A percentile compares a stretch with the other conserved stretches of the same genome.
Evolutionary conservation across 1,140 invertebrate species (phyloP).

Genomic region (Hyposmocoma kahamanoa): DNA sequence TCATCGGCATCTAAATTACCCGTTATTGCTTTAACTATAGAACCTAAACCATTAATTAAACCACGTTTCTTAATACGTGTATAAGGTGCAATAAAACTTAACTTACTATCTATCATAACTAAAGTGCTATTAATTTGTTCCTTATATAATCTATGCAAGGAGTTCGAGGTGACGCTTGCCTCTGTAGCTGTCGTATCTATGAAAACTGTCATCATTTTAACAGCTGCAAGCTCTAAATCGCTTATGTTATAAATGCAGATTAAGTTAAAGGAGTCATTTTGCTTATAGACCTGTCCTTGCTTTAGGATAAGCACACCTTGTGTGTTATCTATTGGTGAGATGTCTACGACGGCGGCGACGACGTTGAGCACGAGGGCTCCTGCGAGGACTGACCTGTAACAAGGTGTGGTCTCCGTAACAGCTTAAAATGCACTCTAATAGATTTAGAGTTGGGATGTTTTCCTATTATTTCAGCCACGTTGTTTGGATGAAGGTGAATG

Average conservation of each 20-base stretch:
- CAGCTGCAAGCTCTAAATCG: conserved; percentile 6
- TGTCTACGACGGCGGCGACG: neutral
- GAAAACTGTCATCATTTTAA: neutral
- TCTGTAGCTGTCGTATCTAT: neutral
- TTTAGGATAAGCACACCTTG: neutral
- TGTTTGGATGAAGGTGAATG: conserved; percentile 24
- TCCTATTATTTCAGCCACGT: conserved; percentile 26
- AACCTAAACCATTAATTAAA: neutral
- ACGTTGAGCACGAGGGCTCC: neutral
- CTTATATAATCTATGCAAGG: neutral
- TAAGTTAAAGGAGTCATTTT: conserved; percentile 15
- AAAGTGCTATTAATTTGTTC: neutral
- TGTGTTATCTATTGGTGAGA: neutral
- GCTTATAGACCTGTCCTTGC: conserved; percentile 1
- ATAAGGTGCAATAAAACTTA: neutral
- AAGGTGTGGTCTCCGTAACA: neutral
- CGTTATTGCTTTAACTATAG: neutral
- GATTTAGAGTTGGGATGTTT: conserved; percentile 17
- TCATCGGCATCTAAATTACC: neutral
- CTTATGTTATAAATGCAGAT: conserved; percentile 14
- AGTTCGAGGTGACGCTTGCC: neutral
- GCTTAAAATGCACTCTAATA: neutral
- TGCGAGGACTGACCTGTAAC: neutral
- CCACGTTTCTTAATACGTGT: neutral
- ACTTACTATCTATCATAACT: neutral